These are phyloP conservation scores for Lasioglossum morio DNA, from an alignment of 2,888 invertebrate genomes.

Conservation along the genomic window DNA sequence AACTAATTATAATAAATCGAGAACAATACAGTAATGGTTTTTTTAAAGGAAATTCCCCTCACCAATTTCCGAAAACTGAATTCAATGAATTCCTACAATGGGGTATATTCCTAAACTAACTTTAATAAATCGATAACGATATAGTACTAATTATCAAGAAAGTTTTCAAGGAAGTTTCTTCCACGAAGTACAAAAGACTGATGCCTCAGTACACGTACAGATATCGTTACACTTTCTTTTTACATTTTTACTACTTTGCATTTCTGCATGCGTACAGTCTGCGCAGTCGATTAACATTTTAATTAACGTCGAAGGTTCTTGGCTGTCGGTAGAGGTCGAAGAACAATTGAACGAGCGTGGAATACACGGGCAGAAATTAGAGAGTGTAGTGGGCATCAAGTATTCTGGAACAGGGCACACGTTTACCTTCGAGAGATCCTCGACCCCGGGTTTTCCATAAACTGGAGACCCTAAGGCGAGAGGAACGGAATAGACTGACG, in stretches of 20 bases:
- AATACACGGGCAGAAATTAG: background rate
- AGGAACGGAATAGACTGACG: conserved; percentile 50
- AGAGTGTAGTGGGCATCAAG: background rate
- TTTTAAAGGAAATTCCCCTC: too few species aligned
- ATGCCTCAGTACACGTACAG: too few species aligned
- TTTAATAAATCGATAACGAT: too few species aligned
- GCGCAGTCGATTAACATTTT: background rate
- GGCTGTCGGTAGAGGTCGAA: background rate
- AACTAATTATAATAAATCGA: too few species aligned
- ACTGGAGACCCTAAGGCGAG: conserved; percentile 31
- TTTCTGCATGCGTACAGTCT: background rate
- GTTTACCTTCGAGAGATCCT: conserved; percentile 47
- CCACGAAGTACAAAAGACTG: too few species aligned
- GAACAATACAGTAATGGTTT: too few species aligned
- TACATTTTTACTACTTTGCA: background rate
- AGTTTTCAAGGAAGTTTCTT: too few species aligned
- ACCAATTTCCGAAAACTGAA: too few species aligned
- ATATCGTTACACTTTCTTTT: too few species aligned
- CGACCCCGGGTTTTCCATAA: conserved; percentile 57
- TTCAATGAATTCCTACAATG: too few species aligned
- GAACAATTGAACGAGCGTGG: background rate
- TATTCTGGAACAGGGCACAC: conserved; percentile 11
- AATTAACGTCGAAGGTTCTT: background rate
- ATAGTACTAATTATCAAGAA: too few species aligned
- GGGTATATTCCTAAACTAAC: too few species aligned